Conservation (phyloP, 2,888 invertebrate genomes). For the Monopis laevigella region DNA sequence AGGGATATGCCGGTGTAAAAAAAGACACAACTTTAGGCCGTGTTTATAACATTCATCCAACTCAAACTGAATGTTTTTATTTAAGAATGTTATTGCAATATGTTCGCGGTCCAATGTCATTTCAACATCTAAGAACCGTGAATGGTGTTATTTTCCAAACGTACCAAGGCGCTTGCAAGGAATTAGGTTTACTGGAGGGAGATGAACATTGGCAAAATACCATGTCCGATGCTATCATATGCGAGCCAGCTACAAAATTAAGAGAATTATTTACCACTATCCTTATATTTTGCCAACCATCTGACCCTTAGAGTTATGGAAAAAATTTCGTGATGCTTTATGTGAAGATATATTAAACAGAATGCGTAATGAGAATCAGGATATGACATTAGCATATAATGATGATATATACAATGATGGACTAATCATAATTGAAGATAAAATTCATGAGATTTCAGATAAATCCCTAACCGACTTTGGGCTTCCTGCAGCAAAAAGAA, state of each 20-base stretch:
- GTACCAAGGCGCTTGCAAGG: conserved; percentile 18
- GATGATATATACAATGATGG: conserved; percentile 3
- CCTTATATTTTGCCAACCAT: conserved; percentile 14
- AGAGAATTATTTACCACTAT: conserved; percentile 17
- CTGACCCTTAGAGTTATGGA: conserved; percentile 14
- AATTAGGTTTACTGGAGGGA: conserved; percentile 18
- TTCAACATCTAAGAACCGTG: conserved; percentile 19
- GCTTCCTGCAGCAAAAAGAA: conserved; percentile 8
- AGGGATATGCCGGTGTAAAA: conserved; percentile 18
- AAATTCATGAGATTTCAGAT: conserved; percentile 6
- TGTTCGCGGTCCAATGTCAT: conserved; percentile 21
- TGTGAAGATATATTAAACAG: conserved; percentile 15
- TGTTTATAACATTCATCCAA: conserved; percentile 17
- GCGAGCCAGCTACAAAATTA: conserved; percentile 14
- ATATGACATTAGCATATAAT: background rate
- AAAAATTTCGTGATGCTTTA: conserved; percentile 14
- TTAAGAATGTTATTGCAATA: conserved; percentile 13
- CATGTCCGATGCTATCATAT: conserved; percentile 15
- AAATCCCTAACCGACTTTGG: conserved; percentile 11
- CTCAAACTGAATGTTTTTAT: conserved; percentile 15
- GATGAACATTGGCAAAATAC: conserved; percentile 16
- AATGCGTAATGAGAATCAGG: conserved; percentile 5
- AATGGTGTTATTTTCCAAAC: conserved; percentile 19
- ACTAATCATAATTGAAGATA: conserved; percentile 11
- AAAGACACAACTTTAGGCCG: conserved; percentile 15